A percentile compares a stretch with the other conserved stretches of the same genome.
phyloP scores from a whole-genome alignment of 1,140 invertebrate genomes.

The Lepidurus apus region DNA sequence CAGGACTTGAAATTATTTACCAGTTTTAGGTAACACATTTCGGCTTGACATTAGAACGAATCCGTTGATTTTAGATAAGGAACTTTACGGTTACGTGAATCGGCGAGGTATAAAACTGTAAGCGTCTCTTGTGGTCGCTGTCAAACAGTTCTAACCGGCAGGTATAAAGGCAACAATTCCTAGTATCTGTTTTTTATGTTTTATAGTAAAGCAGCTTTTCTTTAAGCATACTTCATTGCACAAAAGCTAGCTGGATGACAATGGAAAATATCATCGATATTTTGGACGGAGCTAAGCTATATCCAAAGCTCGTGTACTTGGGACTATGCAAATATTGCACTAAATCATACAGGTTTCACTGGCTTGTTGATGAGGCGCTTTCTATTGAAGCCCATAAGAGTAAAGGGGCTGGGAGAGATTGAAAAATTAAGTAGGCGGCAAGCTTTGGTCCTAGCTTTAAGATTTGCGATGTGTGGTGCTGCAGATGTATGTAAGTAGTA shows the following conservation, averaged over 20 bases:
- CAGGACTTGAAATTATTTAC: no score
- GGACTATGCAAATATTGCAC: conserved; percentile 5
- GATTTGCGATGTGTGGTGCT: background rate
- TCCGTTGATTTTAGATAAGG: no score
- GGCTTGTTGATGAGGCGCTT: conserved; percentile 12
- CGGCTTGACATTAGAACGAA: no score
- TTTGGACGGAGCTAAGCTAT: background rate
- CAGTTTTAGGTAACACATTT: no score
- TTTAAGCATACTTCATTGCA: no score
- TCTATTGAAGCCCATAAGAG: background rate
- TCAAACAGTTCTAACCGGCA: no score
- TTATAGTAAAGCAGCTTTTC: no score
- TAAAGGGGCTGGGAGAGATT: background rate
- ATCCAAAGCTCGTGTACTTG: background rate
- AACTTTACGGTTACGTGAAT: no score
- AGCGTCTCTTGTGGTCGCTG: no score
- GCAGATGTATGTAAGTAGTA: background rate
- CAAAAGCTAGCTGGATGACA: background rate
- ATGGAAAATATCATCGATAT: conserved; percentile 9
- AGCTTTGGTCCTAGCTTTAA: background rate
- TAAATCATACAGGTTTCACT: background rate
- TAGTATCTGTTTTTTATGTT: no score
- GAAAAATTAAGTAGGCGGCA: conserved; percentile 19
- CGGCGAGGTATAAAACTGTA: no score
- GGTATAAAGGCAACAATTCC: no score